Evolutionary conservation across 2,797 vertebrate species (phyloP).

Genomic region (Rhyacichthys aspro): DNA sequence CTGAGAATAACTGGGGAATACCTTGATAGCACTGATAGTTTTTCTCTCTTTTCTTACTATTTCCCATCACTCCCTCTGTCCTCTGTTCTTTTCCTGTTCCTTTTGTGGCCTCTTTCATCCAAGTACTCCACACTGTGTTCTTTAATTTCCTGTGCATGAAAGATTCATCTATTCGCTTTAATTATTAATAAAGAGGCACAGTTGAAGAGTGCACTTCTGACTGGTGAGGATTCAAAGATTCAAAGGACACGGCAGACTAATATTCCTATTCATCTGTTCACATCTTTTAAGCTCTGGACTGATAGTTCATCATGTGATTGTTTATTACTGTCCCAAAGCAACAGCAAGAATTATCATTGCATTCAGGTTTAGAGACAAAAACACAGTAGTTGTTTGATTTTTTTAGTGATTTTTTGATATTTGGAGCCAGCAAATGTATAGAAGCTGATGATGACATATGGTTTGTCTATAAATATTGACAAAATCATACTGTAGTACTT

Average conservation of each 20-base stretch:
- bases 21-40: no score
- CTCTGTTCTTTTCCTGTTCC: slow-evolving; percentile 25
- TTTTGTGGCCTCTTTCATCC: slow-evolving; percentile 44
- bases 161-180: slow-evolving; percentile 73
- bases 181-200: slow-evolving; percentile 71
- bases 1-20: no score
- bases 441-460: no score
- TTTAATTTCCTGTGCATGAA: slow-evolving; percentile 80
- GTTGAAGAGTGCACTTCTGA: slow-evolving; percentile 60
- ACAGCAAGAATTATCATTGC: background rate
- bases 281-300: slow-evolving; percentile 37
- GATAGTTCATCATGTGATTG: slow-evolving; percentile 19
- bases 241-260: slow-evolving; percentile 51
- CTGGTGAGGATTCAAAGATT: slow-evolving; percentile 33
- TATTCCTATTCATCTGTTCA: slow-evolving; percentile 32
- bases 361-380: background rate
- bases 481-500: no score
- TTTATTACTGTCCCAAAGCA: slow-evolving; percentile 16
- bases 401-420: no score
- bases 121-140: slow-evolving; percentile 52
- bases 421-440: no score
- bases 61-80: slow-evolving; percentile 3
- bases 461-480: no score
- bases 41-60: background rate
- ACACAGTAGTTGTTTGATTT: no score